Evolutionary conservation across 2,888 invertebrate genomes (phyloP).

Genomic region (Autographa pulchrina): DNA sequence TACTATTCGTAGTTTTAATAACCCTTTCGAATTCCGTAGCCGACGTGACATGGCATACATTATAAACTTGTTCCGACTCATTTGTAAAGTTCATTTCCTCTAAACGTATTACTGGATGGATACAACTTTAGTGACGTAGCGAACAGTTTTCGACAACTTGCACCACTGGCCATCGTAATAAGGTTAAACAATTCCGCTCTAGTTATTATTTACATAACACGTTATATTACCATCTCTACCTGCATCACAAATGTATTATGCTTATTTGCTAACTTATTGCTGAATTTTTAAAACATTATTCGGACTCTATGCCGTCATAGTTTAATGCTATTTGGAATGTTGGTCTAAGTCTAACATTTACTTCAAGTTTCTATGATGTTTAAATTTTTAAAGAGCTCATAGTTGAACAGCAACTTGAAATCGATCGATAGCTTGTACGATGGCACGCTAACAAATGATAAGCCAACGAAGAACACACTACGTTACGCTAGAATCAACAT

Average conservation of each 20-base stretch:
- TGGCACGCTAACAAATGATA: background rate
- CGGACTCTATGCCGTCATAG: background rate
- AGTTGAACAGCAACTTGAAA: background rate
- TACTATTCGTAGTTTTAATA: constrained; percentile 50
- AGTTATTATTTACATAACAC: constrained; percentile 53
- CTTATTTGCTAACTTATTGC: constrained; percentile 1
- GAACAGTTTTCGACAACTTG: constrained; percentile 26
- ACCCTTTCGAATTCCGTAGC: constrained; percentile 52
- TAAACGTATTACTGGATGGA: constrained; percentile 26
- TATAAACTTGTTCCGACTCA: constrained; percentile 43
- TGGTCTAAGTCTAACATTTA: background rate
- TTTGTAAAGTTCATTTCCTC: constrained; percentile 18
- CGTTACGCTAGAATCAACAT: background rate
- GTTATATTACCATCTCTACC: constrained; percentile 17
- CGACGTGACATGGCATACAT: constrained; percentile 46
- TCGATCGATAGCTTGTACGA: constrained; percentile 2
- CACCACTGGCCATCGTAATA: constrained; percentile 30
- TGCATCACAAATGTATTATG: constrained; percentile 9
- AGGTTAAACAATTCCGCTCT: constrained; percentile 55
- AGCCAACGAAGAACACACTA: background rate
- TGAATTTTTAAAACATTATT: background rate
- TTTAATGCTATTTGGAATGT: background rate
- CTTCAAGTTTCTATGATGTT: background rate
- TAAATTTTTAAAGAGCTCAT: background rate
- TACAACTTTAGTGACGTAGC: constrained; percentile 11